Base-by-base conservation (phyloP, 2,113 vertebrate species). In the Malurus cyaneus region DNA sequence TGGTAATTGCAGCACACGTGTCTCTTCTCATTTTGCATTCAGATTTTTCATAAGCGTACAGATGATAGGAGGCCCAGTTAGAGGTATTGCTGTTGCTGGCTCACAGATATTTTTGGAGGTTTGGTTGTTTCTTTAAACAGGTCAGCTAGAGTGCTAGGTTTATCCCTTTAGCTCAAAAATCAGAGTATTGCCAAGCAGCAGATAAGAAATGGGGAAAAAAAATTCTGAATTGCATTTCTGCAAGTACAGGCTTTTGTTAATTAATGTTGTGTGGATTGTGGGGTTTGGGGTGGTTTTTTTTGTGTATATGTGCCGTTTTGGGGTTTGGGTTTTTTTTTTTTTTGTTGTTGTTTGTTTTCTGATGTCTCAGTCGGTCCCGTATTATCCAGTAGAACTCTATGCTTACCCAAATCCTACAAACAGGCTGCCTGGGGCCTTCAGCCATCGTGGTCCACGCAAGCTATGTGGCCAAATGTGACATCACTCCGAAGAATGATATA, bases 61-160 rank as follows among this genome's bases (percentile, higher is more conserved):
- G 91, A 96, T 13, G 71, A 95, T 76, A 79, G 73, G 82, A 96
- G 84, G 94, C 96, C 91, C 62, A 50, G 70, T 60, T 54, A 95
- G 83, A 97, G 92, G 94, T 93, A 95, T 14, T 47, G 67, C 80
- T 94, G 88, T 92, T 96, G 71, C 94, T 94, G 88, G 84, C 89
- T 92, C 76, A 88, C 31, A 89, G 64, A 88, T 96, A 94, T 87
- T 94, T 91, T 94, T 93, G 42, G 82, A 90, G 26, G 41, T 83
- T 95, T 90, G 52, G 19, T 96, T 96, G 84, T 97, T 97, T 97
- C 96, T 96, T 97, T 96, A 96, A 97, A 97, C 84, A 96, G 95
- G 96, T 97, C 98, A 98, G 74, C 65, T 92, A 44, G 79, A 93
- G 96, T 96, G 87, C 86, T 88, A 85, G 31, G 82, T 97, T 97